These are phyloP conservation scores for Pollenia griseotomentosa DNA, from an alignment of 2,888 invertebrate genomes.

Conservation along the genomic window DNA sequence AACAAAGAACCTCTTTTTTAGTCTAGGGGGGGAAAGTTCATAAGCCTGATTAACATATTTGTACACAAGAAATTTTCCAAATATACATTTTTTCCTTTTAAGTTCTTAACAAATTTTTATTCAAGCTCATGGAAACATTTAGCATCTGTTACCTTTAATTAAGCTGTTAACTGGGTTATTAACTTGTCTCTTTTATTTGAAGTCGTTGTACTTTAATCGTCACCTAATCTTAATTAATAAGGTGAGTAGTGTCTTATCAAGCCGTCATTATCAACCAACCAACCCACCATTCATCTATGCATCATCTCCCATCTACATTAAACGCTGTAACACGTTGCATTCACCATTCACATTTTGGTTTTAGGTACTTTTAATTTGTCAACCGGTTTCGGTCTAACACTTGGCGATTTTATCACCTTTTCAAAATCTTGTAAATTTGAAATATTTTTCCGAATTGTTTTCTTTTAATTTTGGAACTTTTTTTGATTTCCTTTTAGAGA, in stretches of 20 bases:
- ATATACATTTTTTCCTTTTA: constrained; percentile 4
- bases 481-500: constrained; percentile 3
- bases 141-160: constrained; percentile 52
- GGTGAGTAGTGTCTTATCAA: constrained; percentile 11
- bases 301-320: neutral
- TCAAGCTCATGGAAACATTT: constrained; percentile 18
- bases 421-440: neutral
- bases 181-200: constrained; percentile 23
- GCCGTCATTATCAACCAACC: neutral
- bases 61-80: neutral
- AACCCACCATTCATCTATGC: too few species aligned
- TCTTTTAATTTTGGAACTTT: neutral
- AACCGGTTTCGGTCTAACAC: neutral
- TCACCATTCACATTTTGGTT: constrained; percentile 3
- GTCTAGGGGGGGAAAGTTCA: neutral
- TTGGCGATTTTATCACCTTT: neutral
- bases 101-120: neutral
- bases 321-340: constrained; percentile 17
- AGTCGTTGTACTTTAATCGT: constrained; percentile 54
- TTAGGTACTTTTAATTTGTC: too few species aligned
- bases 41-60: constrained; percentile 37
- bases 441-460: constrained; percentile 4
- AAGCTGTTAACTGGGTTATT: constrained; percentile 64
- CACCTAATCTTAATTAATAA: constrained; percentile 72
- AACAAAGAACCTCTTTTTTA: neutral